These are phyloP conservation scores for Diogma glabrata DNA, from an alignment of 2,888 invertebrate genomes.

Conservation along the genomic window DNA sequence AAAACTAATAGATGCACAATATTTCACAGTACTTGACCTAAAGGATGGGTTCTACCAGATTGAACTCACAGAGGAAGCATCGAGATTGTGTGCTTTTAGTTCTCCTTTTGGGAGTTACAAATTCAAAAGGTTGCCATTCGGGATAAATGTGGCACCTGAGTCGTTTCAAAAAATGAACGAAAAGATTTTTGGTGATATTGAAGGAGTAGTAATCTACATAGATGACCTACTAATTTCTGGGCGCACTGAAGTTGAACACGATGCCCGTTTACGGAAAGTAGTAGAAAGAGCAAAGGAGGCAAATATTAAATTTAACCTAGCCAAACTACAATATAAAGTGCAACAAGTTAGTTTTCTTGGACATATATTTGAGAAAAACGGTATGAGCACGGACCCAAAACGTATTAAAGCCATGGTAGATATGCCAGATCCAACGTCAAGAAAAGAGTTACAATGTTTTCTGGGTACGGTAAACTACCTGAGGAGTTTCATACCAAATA, in stretches of 20 bases:
- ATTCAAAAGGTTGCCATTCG: not conserved
- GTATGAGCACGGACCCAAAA: not conserved
- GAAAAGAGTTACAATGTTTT: no score
- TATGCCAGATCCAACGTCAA: no score
- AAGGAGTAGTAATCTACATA: constrained; percentile 13
- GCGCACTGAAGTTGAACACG: constrained; percentile 14
- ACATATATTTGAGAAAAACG: constrained; percentile 10
- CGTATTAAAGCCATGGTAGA: constrained; percentile 9
- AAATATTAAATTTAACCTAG: constrained; percentile 14
- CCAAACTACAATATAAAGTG: constrained; percentile 15
- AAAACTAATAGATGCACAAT: no score
- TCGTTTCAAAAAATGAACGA: not conserved
- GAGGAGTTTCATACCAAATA: no score
- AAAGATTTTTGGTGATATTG: not conserved
- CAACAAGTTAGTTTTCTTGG: constrained; percentile 15
- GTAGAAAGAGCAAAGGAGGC: constrained; percentile 9
- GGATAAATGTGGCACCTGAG: not conserved
- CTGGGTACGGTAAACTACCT: no score
- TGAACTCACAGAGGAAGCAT: no score
- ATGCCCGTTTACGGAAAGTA: constrained; percentile 12
- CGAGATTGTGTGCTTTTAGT: not conserved
- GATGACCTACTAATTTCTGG: constrained; percentile 14
- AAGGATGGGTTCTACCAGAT: no score
- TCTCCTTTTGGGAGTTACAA: not conserved
- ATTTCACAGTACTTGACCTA: no score